Conservation (phyloP, 2,888 invertebrate genomes). For the Eueremaeus valkanovi region DNA sequence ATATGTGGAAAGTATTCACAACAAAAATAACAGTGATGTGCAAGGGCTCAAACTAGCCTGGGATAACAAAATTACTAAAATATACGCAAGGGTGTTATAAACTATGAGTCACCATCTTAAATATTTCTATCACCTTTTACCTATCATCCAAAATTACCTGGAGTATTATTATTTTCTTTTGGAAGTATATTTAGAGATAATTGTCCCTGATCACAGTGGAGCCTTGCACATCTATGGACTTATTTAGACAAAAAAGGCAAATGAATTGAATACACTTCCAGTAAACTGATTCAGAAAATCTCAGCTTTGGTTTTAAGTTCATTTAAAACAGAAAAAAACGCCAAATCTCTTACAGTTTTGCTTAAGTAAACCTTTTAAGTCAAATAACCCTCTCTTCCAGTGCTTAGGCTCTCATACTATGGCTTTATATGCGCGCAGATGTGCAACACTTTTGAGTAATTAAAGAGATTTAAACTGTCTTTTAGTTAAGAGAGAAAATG, state of each 20-base stretch:
- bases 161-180: too few relatives aligned
- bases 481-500: background rate
- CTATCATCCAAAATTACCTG: too few relatives aligned
- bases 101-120: too few relatives aligned
- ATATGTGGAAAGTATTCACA: background rate
- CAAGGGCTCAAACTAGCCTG: too few relatives aligned
- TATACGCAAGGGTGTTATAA: too few relatives aligned
- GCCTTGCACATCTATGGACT: too few relatives aligned
- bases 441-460: conserved; percentile 25
- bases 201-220: too few relatives aligned
- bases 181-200: too few relatives aligned
- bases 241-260: too few relatives aligned
- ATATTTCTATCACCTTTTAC: too few relatives aligned
- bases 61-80: too few relatives aligned
- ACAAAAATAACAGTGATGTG: background rate
- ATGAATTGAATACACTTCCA: background rate
- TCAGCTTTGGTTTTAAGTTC: background rate
- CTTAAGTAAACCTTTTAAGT: background rate
- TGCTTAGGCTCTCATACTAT: background rate
- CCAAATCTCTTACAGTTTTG: background rate
- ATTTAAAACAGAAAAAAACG: background rate
- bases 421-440: conserved; percentile 10
- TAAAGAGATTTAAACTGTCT: conserved; percentile 5
- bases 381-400: background rate
- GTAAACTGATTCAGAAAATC: background rate